Evolutionary conservation across 2,797 vertebrate species (phyloP).

Genomic region (Apodemus agrarius): DNA sequence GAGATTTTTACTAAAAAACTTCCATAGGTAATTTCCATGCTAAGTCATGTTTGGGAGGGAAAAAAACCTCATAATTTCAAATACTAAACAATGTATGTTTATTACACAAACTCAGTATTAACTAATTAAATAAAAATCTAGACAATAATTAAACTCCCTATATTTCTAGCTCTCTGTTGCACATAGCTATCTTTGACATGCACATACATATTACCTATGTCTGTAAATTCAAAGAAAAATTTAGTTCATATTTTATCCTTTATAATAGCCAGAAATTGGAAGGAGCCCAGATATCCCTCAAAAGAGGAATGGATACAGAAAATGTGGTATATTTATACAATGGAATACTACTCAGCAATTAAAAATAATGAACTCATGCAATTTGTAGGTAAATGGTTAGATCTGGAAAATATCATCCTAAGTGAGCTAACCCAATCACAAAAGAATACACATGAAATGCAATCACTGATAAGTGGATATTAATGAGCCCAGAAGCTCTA

Average conservation of each 20-base stretch:
- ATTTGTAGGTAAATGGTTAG: too few species aligned
- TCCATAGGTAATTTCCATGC: background rate
- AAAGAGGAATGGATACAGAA: too few species aligned
- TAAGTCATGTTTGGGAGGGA: background rate
- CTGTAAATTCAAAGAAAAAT: conserved; percentile 10
- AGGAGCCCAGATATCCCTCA: too few species aligned
- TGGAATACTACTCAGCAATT: too few species aligned
- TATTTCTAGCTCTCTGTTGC: background rate
- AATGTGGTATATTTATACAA: too few species aligned
- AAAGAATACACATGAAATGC: too few species aligned
- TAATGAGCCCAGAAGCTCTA: too few species aligned
- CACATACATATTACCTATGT: background rate
- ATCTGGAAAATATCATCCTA: too few species aligned
- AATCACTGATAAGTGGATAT: too few species aligned
- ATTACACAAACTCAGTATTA: background rate
- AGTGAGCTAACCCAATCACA: too few species aligned
- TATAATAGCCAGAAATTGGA: too few species aligned
- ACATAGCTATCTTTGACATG: background rate
- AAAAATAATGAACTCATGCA: too few species aligned
- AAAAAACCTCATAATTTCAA: background rate
- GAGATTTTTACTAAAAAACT: background rate
- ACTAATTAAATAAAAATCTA: background rate
- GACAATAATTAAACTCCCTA: background rate
- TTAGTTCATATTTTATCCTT: background rate
- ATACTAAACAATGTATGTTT: background rate